Evolutionary conservation across 2,888 invertebrate genomes (phyloP), one percentile per base, ranked within the genome.

Genomic region (Nephrocerus scutellatus): DNA sequence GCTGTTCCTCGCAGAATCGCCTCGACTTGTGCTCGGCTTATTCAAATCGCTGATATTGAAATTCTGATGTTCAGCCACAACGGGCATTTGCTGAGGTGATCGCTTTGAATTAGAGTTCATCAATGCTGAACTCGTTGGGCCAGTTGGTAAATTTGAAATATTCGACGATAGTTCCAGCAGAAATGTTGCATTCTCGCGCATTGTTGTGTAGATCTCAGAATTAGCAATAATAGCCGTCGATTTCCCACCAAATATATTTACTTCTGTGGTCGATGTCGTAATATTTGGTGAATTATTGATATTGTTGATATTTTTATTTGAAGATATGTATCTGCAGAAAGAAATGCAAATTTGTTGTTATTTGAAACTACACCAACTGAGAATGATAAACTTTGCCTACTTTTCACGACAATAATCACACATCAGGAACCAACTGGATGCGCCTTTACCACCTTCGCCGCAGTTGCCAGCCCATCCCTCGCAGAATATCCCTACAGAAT

Each of bases 181-280:
- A 62, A 96, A 97, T 66, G 91, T 78, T 0, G 97, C 93, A 63
- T 97, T 97, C 60, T 91, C 91, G 54, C 84, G 85, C 77, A 96
- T 86, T 5, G 84, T 77, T 20, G 64, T 63, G 33, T 68, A 68
- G n/a, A 68, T 62, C 44, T 68, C 68, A 0, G 66, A 59, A 36
- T 68, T 68, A 13, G 66, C 64, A 20, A 67, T 55, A 25, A 68
- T 21, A 3, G 66, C 62, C 16, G 65, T 60, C 3, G 63, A 58
- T 44, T 65, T 63, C 4, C 64, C 57, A n/a, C 65, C 66, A 43
- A 68, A 68, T 33, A 68, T 49, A 43, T 67, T 66, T 73, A 60
- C 68, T 62, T 46, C 71, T 57, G 54, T 51, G 7, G 39, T 60
- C 60, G 48, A 10, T 30, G 22, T 57, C 54, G 43, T 72, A 55